Evolutionary conservation across 2,888 invertebrate species (phyloP).

Genomic region (Hydriomena furcata): DNA sequence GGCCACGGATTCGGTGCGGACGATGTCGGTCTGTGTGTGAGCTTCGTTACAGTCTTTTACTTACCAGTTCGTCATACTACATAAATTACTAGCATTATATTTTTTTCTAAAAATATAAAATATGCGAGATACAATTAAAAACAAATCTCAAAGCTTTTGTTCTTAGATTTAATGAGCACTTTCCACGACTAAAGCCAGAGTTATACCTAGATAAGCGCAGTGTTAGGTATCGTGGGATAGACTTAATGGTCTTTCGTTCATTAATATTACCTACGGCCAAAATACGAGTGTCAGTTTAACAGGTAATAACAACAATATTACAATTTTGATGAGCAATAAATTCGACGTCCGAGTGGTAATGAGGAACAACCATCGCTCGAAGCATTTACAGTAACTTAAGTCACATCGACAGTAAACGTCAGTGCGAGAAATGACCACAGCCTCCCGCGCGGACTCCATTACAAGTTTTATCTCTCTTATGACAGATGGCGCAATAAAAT

Average conservation of each 20-base stretch:
- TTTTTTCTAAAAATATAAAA: too few species aligned
- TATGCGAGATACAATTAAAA: too few species aligned
- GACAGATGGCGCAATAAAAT: conserved; percentile 80
- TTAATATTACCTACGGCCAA: conserved; percentile 31
- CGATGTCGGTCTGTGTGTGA: conserved; percentile 5
- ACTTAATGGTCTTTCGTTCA: conserved; percentile 19
- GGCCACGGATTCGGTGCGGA: neutral
- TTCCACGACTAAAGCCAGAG: too few species aligned
- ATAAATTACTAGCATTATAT: too few species aligned
- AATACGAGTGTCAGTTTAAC: conserved; percentile 30
- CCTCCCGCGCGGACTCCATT: conserved; percentile 65
- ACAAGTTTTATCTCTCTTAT: conserved; percentile 72
- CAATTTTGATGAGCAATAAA: conserved; percentile 70
- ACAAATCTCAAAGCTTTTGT: too few species aligned
- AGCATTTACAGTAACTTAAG: conserved; percentile 68
- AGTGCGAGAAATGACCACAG: conserved; percentile 38
- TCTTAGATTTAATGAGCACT: too few species aligned
- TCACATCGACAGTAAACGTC: conserved; percentile 75
- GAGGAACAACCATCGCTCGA: conserved; percentile 59
- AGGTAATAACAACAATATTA: conserved; percentile 45
- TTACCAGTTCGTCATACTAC: conserved; percentile 8
- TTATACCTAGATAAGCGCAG: too few species aligned
- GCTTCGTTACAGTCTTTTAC: conserved; percentile 15
- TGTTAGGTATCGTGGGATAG: neutral
- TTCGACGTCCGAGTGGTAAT: conserved; percentile 59